Evolutionary conservation across 2,888 invertebrate genomes (phyloP).

Genomic region (Tenthredo mesomela): DNA sequence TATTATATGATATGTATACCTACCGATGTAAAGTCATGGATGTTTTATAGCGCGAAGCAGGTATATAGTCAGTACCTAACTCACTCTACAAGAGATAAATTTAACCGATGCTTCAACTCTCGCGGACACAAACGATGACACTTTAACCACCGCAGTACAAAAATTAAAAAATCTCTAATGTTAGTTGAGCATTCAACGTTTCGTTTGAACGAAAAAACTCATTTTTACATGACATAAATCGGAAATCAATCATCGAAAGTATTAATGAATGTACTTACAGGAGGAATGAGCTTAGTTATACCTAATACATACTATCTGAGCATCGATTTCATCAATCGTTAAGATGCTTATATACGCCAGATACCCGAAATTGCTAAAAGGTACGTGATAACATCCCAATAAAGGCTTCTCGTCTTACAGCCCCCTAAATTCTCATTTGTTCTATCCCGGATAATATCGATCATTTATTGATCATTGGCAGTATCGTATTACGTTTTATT

Average conservation of each 20-base stretch:
- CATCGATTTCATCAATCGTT: background rate
- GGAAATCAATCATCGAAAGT: background rate
- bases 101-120: background rate
- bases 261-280: background rate
- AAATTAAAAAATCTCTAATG: background rate
- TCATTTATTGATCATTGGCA: constrained; percentile 4
- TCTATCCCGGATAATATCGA: constrained; percentile 24
- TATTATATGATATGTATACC: background rate
- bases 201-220: background rate
- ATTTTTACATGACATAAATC: background rate
- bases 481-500: constrained; percentile 39
- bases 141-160: background rate
- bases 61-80: background rate
- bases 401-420: background rate
- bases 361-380: background rate
- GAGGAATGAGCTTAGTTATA: background rate
- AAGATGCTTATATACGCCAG: constrained; percentile 1
- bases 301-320: background rate
- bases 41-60: background rate
- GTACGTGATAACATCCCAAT: constrained; percentile 5
- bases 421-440: constrained; percentile 27
- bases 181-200: background rate
- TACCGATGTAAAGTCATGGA: background rate
- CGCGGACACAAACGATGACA: background rate
- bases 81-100: background rate